A percentile compares a stretch with the other conserved stretches of the same genome.
Conservation (phyloP, 37 sponge, comb jelly and placozoan species). For the Axinella damicornis region DNA sequence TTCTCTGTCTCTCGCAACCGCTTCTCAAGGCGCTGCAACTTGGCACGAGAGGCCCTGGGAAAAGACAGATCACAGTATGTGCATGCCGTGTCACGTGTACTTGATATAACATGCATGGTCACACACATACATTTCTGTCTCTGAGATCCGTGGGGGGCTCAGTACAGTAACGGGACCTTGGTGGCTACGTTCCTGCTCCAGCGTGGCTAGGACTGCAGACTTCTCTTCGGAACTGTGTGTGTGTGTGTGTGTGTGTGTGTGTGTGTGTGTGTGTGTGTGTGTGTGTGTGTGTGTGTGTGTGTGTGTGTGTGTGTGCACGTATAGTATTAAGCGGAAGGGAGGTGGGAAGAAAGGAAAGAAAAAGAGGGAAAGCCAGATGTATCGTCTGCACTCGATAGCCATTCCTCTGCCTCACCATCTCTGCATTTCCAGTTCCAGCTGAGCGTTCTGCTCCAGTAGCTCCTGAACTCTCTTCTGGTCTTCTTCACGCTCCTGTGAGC, state of each 20-base stretch:
- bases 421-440: conserved; percentile 82
- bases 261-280: neutral
- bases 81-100: neutral
- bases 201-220: conserved; percentile 21
- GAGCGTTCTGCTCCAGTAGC: conserved; percentile 84
- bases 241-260: neutral
- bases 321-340: too few relatives aligned
- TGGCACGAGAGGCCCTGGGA: conserved; percentile 79
- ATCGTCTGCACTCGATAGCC: too few relatives aligned
- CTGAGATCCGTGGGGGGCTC: conserved; percentile 72
- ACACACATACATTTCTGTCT: conserved; percentile 73
- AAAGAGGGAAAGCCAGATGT: too few relatives aligned
- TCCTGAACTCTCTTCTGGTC: conserved; percentile 70
- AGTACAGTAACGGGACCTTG: conserved; percentile 50
- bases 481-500: conserved; percentile 65
- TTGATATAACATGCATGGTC: too few relatives aligned
- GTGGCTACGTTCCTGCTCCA: conserved; percentile 45
- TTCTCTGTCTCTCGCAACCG: conserved; percentile 83
- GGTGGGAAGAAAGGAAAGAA: too few relatives aligned
- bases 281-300: neutral
- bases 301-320: neutral
- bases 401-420: conserved; percentile 28
- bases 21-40: conserved; percentile 87
- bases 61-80: neutral
- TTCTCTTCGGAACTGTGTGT: conserved; percentile 43